Percentiles rank a stretch among this genome's conserved stretches.
Conservation (phyloP, 2,888 invertebrate species). For the Ophion ellenae region DNA sequence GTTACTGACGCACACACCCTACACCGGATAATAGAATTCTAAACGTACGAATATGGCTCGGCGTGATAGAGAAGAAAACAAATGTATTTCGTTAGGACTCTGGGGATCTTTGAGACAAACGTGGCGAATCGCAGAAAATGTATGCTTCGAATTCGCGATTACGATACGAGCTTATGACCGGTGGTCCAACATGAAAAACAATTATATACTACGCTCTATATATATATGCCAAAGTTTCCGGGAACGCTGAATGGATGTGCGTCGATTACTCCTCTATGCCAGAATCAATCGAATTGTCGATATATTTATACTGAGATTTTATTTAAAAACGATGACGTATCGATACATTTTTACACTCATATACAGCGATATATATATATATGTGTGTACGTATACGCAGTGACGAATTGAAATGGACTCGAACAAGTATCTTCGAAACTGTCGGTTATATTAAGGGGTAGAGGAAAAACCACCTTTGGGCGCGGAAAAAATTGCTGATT, state of each 20-base stretch:
- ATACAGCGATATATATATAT: not conserved
- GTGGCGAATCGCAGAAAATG: conserved; percentile 1
- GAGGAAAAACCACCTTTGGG: too few species aligned
- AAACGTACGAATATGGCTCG: conserved; percentile 48
- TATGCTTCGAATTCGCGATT: conserved; percentile 29
- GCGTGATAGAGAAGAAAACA: conserved; percentile 14
- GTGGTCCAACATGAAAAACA: conserved; percentile 57
- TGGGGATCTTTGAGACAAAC: not conserved
- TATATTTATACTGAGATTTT: conserved; percentile 38
- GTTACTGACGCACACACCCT: conserved; percentile 19
- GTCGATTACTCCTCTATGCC: conserved; percentile 37
- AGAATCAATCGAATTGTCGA: conserved; percentile 36
- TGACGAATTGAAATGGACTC: too few species aligned
- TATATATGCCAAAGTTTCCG: conserved; percentile 56
- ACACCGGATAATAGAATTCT: conserved; percentile 15
- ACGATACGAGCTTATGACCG: conserved; percentile 57
- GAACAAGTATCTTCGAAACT: too few species aligned
- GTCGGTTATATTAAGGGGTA: too few species aligned
- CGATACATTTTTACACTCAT: not conserved
- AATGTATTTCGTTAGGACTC: conserved; percentile 15
- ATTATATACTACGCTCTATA: conserved; percentile 14
- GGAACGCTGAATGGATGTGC: conserved; percentile 41
- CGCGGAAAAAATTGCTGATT: too few species aligned
- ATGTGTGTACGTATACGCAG: too few species aligned
- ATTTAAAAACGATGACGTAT: conserved; percentile 22